Evolutionary conservation across 2,888 invertebrate genomes (phyloP).

Genomic region (Sinohyriopsis cumingii): DNA sequence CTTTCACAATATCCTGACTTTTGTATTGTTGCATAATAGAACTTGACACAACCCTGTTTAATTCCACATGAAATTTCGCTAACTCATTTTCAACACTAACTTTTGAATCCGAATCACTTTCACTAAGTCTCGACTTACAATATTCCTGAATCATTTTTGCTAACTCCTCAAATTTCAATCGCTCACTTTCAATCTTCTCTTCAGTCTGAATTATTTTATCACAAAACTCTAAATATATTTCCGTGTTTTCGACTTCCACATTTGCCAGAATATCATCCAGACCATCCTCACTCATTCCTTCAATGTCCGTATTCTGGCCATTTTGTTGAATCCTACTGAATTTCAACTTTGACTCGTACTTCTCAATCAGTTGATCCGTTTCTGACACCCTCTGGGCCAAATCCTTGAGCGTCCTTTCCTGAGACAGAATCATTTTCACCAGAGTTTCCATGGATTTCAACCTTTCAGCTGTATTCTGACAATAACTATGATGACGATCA

Average conservation of each 20-base stretch:
- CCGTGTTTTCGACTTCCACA: conserved; percentile 76
- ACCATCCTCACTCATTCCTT: conserved; percentile 51
- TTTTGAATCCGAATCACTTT: conserved; percentile 11
- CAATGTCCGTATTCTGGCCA: conserved; percentile 55
- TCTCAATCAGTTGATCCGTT: conserved; percentile 85
- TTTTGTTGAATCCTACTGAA: conserved; percentile 44
- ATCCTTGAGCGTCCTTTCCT: conserved; percentile 77
- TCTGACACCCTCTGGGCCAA: conserved; percentile 75
- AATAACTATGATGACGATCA: conserved; percentile 38
- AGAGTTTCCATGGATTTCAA: conserved; percentile 55
- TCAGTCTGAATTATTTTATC: conserved; percentile 84
- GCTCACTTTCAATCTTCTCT: conserved; percentile 82
- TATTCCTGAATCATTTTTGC: conserved; percentile 74
- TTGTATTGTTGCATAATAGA: conserved; percentile 59
- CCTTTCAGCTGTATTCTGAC: conserved; percentile 41
- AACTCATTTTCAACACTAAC: conserved; percentile 28
- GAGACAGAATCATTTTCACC: conserved; percentile 76
- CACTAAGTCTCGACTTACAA: conserved; percentile 20
- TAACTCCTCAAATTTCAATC: conserved; percentile 81
- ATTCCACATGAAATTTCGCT: conserved; percentile 45
- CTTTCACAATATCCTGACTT: conserved; percentile 48
- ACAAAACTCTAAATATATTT: conserved; percentile 81
- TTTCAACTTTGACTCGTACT: conserved; percentile 69
- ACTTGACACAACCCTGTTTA: conserved; percentile 54
- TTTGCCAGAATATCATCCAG: conserved; percentile 75